phyloP scores from a whole-genome alignment of 2,797 vertebrate genomes.

The Onychomys torridus region DNA sequence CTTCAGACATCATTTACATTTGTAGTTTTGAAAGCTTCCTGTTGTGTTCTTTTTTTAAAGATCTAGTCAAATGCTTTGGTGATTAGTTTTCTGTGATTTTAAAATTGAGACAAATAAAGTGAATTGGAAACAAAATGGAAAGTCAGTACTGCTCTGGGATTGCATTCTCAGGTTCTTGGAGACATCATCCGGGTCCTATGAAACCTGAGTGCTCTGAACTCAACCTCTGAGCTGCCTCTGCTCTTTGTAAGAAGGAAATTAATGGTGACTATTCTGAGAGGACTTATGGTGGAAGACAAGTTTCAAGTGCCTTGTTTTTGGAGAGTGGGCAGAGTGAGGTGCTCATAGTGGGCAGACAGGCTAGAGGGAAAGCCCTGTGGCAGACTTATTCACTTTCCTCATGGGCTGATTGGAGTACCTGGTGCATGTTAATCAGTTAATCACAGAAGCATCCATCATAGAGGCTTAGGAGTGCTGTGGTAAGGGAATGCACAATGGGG shows the following conservation, averaged over 20 bases:
- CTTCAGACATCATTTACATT: fast-evolving
- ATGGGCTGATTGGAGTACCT: fast-evolving
- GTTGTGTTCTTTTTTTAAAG: background rate
- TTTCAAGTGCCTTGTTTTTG: fast-evolving
- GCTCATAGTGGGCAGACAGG: fast-evolving
- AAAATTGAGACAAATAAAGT: background rate
- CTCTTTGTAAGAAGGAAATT: background rate
- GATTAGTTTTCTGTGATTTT: background rate
- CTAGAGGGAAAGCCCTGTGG: fast-evolving
- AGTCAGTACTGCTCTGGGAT: fast-evolving
- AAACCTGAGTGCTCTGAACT: fast-evolving
- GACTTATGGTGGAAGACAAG: no score
- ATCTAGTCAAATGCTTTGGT: background rate
- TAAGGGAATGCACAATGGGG: background rate
- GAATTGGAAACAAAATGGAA: background rate
- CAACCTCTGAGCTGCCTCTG: background rate
- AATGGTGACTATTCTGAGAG: background rate
- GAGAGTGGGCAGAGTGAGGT: background rate
- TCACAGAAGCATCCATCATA: background rate
- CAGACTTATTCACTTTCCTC: fast-evolving
- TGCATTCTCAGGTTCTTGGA: fast-evolving
- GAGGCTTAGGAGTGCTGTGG: fast-evolving
- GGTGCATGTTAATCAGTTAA: background rate
- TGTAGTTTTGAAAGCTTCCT: background rate
- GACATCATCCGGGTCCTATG: fast-evolving